phyloP scores from a whole-genome alignment of 2,797 vertebrate species.

The Danio choprae region DNA sequence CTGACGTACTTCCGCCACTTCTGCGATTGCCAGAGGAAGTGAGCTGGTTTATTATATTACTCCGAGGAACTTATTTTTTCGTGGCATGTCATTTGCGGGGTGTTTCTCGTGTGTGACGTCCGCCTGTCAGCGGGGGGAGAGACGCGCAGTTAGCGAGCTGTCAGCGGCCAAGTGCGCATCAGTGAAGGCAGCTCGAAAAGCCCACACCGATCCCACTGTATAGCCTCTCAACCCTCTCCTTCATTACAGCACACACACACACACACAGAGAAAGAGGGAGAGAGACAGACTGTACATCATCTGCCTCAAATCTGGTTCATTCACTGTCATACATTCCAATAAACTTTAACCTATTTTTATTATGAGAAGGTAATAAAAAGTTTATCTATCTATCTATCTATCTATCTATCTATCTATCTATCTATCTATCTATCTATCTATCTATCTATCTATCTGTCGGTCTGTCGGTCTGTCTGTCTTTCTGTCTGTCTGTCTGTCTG shows the following conservation, averaged over 20 bases:
- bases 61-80: conserved; percentile 58
- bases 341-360: conserved; percentile 3
- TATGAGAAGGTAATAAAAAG: no score
- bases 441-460: background rate
- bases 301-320: background rate
- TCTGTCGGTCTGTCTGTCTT: background rate
- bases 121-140: conserved; percentile 61
- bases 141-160: conserved; percentile 52
- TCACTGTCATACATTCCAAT: background rate
- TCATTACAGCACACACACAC: background rate
- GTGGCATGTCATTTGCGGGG: conserved; percentile 64
- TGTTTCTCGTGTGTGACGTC: conserved; percentile 56
- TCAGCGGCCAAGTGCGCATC: conserved; percentile 62
- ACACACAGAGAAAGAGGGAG: no score
- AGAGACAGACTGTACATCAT: background rate
- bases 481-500: background rate
- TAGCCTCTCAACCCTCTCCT: background rate
- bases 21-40: conserved; percentile 77
- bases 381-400: background rate
- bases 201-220: background rate
- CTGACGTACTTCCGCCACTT: conserved; percentile 86
- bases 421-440: background rate
- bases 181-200: conserved; percentile 22
- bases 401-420: background rate
- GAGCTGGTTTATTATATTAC: conserved; percentile 68